Conservation (phyloP, 1,140 invertebrate species). For the Temnothorax curvispinosus region DNA sequence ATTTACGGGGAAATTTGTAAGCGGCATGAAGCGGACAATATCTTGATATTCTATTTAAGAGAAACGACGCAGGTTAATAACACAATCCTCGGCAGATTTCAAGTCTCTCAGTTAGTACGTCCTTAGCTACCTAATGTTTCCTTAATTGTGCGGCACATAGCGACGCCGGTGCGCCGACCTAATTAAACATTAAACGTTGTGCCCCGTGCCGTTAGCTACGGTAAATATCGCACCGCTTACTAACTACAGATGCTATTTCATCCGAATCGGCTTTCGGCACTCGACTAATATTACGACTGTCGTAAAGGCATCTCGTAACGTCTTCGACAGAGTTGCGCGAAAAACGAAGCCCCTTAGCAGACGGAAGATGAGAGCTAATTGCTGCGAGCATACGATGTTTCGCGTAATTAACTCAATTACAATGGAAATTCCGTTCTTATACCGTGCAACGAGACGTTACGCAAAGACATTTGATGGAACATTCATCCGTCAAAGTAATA, state of each 20-base stretch:
- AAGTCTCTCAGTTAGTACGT: slow-evolving; percentile 41
- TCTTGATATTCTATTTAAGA: slow-evolving; percentile 29
- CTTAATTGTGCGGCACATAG: slow-evolving; percentile 49
- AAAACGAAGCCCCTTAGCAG: slow-evolving; percentile 68
- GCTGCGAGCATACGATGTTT: slow-evolving; percentile 66
- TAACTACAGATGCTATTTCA: slow-evolving; percentile 37
- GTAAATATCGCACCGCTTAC: slow-evolving; percentile 38
- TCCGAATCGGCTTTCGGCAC: slow-evolving; percentile 38
- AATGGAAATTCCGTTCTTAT: slow-evolving; percentile 61
- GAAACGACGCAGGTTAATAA: slow-evolving; percentile 41
- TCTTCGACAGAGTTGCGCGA: slow-evolving; percentile 37
- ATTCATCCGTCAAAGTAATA: slow-evolving; percentile 31
- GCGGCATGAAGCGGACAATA: not conserved
- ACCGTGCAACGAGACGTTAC: slow-evolving; percentile 23
- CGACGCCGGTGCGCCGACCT: slow-evolving; percentile 29
- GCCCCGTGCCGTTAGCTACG: slow-evolving; percentile 29
- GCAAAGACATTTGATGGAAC: not conserved
- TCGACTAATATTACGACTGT: slow-evolving; percentile 44
- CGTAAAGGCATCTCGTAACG: slow-evolving; percentile 30
- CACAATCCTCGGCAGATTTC: slow-evolving; percentile 52
- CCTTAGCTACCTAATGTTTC: slow-evolving; percentile 53
- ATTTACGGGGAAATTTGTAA: not conserved
- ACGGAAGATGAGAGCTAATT: slow-evolving; percentile 63
- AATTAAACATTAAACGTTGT: slow-evolving; percentile 58
- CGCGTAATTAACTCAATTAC: slow-evolving; percentile 67